Conservation (phyloP, 1,140 invertebrate genomes). For the Plutomurus gul region DNA sequence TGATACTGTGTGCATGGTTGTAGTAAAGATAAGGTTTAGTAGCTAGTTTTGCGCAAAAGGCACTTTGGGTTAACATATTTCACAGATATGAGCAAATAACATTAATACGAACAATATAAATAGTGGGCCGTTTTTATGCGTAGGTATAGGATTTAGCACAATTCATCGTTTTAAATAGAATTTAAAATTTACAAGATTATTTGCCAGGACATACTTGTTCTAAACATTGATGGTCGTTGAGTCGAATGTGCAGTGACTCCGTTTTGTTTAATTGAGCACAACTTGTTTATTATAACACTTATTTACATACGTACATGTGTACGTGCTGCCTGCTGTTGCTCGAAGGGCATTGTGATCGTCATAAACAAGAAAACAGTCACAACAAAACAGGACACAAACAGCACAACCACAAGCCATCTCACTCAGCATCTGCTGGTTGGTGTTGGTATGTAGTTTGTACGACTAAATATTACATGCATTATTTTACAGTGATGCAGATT, state of each 20-base stretch:
- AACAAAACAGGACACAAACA: background rate
- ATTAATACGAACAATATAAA: no score
- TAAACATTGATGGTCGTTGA: no score
- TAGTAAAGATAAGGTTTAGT: no score
- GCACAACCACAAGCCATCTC: background rate
- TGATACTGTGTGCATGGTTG: background rate
- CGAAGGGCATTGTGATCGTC: conserved; percentile 1
- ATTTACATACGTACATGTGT: no score
- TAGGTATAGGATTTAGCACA: no score
- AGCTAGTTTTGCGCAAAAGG: no score
- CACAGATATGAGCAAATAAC: no score
- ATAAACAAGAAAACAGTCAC: background rate
- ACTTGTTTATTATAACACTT: conserved; percentile 5
- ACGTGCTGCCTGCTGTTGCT: conserved; percentile 18
- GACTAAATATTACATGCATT: background rate
- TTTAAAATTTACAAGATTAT: no score
- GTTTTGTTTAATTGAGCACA: background rate
- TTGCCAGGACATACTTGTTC: no score
- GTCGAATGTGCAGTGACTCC: background rate
- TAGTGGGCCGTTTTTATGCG: no score
- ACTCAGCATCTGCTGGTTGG: background rate
- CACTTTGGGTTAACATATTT: no score
- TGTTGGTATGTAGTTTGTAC: background rate
- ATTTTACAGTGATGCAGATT: conserved; percentile 13
- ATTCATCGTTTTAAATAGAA: no score